These are phyloP conservation scores for Rhabdophis nuchalis DNA, from an alignment of 2,797 vertebrate species.

Conservation along the genomic window DNA sequence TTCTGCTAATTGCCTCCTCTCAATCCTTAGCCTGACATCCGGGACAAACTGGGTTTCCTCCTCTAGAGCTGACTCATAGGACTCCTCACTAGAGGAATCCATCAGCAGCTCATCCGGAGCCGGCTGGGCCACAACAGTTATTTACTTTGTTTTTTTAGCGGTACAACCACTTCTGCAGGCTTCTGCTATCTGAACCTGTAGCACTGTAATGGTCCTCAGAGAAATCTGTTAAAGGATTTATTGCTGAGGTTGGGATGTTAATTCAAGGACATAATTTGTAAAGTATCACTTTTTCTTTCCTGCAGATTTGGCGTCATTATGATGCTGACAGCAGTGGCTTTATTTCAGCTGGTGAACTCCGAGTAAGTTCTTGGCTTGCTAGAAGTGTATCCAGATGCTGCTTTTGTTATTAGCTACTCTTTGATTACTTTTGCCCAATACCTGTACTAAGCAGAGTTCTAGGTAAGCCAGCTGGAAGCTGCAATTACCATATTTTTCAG, in stretches of 20 bases:
- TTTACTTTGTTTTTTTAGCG: not conserved
- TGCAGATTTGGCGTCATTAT: conserved; percentile 93
- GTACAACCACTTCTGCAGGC: not conserved
- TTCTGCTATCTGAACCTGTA: not conserved
- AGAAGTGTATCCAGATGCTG: conserved; percentile 13
- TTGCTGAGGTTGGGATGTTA: not conserved
- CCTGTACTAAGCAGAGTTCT: not conserved
- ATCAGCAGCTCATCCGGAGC: too few species aligned
- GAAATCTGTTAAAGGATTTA: not conserved
- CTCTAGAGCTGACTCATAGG: too few species aligned
- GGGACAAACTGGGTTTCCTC: too few species aligned
- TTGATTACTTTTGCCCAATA: accelerated
- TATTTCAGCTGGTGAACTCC: conserved; percentile 88
- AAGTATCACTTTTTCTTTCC: conserved; percentile 1
- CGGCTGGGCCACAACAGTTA: too few species aligned
- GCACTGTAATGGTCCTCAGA: not conserved
- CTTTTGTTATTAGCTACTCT: not conserved
- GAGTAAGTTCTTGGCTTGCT: conserved; percentile 70
- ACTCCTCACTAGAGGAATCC: too few species aligned
- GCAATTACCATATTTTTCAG: not conserved
- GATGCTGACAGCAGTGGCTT: conserved; percentile 93
- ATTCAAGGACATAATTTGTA: not conserved
- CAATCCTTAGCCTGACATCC: too few species aligned
- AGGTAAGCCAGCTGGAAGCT: not conserved
- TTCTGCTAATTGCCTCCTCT: too few species aligned